Evolutionary conservation across 2,888 invertebrate species (phyloP).

Genomic region (Leptinotarsa rubiginosa): DNA sequence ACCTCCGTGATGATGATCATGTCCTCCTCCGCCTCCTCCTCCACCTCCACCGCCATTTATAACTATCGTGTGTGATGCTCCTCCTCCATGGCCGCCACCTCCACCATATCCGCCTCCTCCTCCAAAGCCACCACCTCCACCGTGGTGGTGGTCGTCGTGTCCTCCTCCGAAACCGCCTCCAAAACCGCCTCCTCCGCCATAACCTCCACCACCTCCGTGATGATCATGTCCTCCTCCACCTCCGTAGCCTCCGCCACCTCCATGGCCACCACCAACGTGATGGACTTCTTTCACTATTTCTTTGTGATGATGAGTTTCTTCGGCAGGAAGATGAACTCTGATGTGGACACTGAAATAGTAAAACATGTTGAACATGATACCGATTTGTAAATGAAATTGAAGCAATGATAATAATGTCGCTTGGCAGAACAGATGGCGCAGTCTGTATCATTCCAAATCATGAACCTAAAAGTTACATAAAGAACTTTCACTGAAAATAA

Average conservation of each 20-base stretch:
- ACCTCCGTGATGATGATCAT: conserved; percentile 13
- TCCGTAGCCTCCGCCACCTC: conserved; percentile 24
- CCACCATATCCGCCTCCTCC: conserved; percentile 29
- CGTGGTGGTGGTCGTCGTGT: conserved; percentile 18
- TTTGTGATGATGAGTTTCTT: conserved; percentile 23
- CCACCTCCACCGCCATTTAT: conserved; percentile 21
- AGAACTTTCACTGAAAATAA: no score
- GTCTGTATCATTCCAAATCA: no score
- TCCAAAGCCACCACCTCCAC: conserved; percentile 24
- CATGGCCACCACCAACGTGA: conserved; percentile 1
- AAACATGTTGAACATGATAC: no score
- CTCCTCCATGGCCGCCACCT: conserved; percentile 29
- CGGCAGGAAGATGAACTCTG: conserved; percentile 29
- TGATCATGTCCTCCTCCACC: conserved; percentile 30
- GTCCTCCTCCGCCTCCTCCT: conserved; percentile 14
- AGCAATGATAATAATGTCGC: no score
- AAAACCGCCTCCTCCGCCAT: conserved; percentile 24
- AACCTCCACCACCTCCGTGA: conserved; percentile 22
- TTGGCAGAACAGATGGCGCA: no score
- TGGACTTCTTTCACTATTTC: conserved; percentile 25
- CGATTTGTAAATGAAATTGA: no score
- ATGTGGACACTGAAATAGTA: conserved; percentile 31
- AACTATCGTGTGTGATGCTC: conserved; percentile 29
- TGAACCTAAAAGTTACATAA: no score
- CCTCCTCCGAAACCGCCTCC: conserved; percentile 30